Evolutionary conservation across 92 coral and sea anemone species (phyloP), one percentile per base, ranked within the genome.

Genomic region (Parazoanthus darwini): DNA sequence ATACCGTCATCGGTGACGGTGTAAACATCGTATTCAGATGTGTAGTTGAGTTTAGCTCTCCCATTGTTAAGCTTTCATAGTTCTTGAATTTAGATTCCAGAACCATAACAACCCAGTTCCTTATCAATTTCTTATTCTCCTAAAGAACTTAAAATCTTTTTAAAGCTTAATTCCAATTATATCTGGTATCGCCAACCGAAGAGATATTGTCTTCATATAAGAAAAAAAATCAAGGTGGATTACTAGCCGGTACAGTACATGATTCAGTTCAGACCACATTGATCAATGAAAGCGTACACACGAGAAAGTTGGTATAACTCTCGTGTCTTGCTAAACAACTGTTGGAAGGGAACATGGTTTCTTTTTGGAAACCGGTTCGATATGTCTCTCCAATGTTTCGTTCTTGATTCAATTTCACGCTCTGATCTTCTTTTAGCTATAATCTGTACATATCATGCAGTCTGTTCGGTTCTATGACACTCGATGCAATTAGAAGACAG

Each of bases 81-180:
- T 68, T 72, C 44, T 73, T 48, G 78, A 84, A 84, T 84, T 33
- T 13, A 71, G 67, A 72, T 84, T 84, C 44, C 87, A 68, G 44
- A 70, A 29, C 79, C 87, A 71, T 84, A 84, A 84, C 87, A 84
- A 84, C 78, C 48, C 11, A 48, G 51, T 48, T 73, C 1, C 66
- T 83, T 35, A 51, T 84, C 87, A 51, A 46, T 63, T 82, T 82
- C 87, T 48, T 71, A 84, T 84, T 73, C 63, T 71, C 4, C 59
- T 22, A 70, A 84, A 84, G 73, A 84, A 46, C 68, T 16, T 26
- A 37, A 35, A 39, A 36, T n/a, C 54, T 25, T 84, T 84, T 25
- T 16, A 46, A 37, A 16, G 58, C 65, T 51, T 46, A 26, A 26
- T 26, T 25, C 44, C 39, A 70, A 26, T 43, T 71, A 46, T 71